Evolutionary conservation across 2,888 invertebrate genomes (phyloP).

Genomic region (Agonopterix subpropinquella): DNA sequence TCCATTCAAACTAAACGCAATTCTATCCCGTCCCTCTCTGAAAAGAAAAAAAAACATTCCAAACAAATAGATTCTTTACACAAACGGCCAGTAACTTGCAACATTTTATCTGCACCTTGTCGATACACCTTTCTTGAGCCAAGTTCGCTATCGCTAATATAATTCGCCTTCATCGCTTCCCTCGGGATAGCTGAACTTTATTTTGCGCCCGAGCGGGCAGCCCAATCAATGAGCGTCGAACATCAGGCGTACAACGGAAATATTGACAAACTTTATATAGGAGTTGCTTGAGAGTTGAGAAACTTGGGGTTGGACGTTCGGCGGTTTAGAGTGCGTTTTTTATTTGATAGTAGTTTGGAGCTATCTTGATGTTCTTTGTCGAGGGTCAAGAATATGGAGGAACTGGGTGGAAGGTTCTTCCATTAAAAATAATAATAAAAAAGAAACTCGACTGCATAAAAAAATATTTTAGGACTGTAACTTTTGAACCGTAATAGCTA

Average conservation of each 20-base stretch:
- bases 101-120: too few species aligned
- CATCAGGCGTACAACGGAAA: conserved; percentile 48
- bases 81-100: neutral
- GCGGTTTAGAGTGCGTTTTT: conserved; percentile 7
- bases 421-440: too few species aligned
- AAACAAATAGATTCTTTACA: neutral
- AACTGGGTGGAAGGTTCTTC: too few species aligned
- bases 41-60: too few species aligned
- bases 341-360: neutral
- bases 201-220: conserved; percentile 47
- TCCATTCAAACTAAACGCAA: too few species aligned
- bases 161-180: conserved; percentile 8
- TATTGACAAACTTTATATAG: conserved; percentile 67
- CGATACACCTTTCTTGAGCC: too few species aligned
- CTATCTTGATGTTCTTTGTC: too few species aligned
- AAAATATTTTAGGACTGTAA: too few species aligned
- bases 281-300: conserved; percentile 32
- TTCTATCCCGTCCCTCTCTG: too few species aligned
- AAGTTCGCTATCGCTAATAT: conserved; percentile 1
- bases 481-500: too few species aligned
- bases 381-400: too few species aligned
- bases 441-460: too few species aligned
- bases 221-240: conserved; percentile 58
- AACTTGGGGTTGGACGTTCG: conserved; percentile 20
- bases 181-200: conserved; percentile 41